Conservation (phyloP, 2,797 vertebrate species). For the Emys orbicularis region DNA sequence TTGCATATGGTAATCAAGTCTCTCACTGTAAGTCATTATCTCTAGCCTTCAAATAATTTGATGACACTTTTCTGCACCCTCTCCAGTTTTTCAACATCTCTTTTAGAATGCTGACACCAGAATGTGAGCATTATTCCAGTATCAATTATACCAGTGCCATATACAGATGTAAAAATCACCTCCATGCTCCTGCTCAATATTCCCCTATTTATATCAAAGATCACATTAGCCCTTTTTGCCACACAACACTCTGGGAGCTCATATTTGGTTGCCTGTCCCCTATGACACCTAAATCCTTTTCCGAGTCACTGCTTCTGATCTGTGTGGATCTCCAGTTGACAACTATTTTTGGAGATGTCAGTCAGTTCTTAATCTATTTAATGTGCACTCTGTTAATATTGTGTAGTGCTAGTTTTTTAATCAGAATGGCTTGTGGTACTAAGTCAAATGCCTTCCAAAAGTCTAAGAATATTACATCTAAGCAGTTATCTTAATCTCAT, state of each 20-base stretch:
- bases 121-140: neutral
- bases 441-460: neutral
- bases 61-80: neutral
- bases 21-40: neutral
- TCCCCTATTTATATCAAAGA: neutral
- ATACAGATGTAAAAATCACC: too few species aligned
- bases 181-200: neutral
- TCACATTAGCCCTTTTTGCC: neutral
- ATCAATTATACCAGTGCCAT: neutral
- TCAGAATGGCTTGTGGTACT: neutral
- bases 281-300: neutral
- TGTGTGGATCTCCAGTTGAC: neutral
- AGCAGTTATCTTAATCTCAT: neutral
- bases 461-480: neutral
- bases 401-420: neutral
- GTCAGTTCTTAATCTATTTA: neutral
- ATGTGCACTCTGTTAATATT: neutral
- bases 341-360: neutral
- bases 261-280: neutral
- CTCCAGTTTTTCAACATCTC: neutral
- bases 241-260: neutral
- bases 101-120: neutral
- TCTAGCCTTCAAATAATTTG: neutral
- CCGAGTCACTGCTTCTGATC: neutral
- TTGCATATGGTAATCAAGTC: neutral